Evolutionary conservation across 2,113 vertebrate genomes (phyloP), one percentile per base, ranked within the genome.

Genomic region (Holacanthus passer): DNA sequence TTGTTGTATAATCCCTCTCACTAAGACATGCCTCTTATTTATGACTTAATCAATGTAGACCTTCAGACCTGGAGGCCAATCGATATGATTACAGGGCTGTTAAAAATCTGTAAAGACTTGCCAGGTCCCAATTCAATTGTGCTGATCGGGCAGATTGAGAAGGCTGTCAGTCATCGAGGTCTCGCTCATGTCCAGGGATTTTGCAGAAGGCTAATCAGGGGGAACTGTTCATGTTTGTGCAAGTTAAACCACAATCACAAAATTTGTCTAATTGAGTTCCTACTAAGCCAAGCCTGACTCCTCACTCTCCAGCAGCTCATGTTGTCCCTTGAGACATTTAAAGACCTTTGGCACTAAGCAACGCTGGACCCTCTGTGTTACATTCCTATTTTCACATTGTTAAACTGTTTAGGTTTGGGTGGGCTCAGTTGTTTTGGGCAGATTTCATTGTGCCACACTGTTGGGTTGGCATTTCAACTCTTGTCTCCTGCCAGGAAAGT

Each of bases 11-110:
- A 84, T 74, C 48, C 81, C 43, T 81, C 47, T 74, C 29, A 81
- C 41, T 20, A 43, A 73, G 77, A 85, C 75, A 62, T 58, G 63
- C 66, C 56, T 82, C 72, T 89, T 75, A 81, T 91, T 92, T 90
- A 89, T 63, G 78, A 86, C 58, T 85, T 74, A 79, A 90, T 93
- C 92, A 82, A 89, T 92, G 64, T 5, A 81, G 71, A 69, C 77
- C 76, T 75, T 71, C 20, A 60, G 45, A 88, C 80, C 73, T 45
- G 9, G 45, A 64, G 77, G 77, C 41, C 64, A 63, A 84, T 93
- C 91, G 27, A 93, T 93, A 43, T 62, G 74, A 77, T 84, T 81
- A 89, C 80, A 82, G 77, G 56, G 79, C 71, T 65, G 85, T 91
- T 88, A 50, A 85, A 85, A 92, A 73, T 76, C 82, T 69, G 71